Evolutionary conservation across 2,797 vertebrate genomes (phyloP).

Genomic region (Ceyx erithaca): DNA sequence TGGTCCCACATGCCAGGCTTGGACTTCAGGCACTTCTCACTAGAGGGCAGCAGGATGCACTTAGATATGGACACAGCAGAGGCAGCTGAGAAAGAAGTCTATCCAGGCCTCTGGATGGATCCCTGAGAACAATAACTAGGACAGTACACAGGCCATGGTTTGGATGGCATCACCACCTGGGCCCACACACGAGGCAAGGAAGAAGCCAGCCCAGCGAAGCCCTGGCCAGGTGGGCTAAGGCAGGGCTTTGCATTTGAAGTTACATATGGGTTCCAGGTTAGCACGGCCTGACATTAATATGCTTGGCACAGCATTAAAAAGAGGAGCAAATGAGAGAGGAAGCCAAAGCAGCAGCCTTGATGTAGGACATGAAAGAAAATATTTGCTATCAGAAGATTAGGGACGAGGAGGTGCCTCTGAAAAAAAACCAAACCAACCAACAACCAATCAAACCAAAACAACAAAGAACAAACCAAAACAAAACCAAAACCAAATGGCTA

Average conservation of each 20-base stretch:
- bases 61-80: neutral
- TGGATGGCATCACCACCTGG: neutral
- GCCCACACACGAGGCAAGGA: neutral
- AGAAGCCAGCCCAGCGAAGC: neutral
- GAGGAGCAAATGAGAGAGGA: constrained; percentile 31
- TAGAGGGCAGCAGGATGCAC: neutral
- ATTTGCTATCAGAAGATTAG: constrained; percentile 55
- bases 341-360: constrained; percentile 49
- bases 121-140: neutral
- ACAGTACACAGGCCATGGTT: accelerated
- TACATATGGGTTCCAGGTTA: neutral
- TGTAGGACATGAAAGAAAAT: constrained; percentile 47
- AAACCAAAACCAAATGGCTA: neutral
- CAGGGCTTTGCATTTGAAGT: neutral
- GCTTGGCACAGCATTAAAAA: constrained; percentile 26
- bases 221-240: neutral
- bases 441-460: too few species aligned
- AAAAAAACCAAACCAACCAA: neutral
- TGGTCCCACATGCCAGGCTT: too few species aligned
- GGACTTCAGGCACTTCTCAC: neutral
- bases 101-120: neutral
- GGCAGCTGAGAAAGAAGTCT: neutral
- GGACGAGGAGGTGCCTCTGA: neutral
- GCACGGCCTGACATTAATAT: neutral
- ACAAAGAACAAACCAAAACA: too few species aligned